These are phyloP conservation scores for Sphaerophoria taeniata DNA, from an alignment of 2,888 invertebrate species.

Conservation along the genomic window DNA sequence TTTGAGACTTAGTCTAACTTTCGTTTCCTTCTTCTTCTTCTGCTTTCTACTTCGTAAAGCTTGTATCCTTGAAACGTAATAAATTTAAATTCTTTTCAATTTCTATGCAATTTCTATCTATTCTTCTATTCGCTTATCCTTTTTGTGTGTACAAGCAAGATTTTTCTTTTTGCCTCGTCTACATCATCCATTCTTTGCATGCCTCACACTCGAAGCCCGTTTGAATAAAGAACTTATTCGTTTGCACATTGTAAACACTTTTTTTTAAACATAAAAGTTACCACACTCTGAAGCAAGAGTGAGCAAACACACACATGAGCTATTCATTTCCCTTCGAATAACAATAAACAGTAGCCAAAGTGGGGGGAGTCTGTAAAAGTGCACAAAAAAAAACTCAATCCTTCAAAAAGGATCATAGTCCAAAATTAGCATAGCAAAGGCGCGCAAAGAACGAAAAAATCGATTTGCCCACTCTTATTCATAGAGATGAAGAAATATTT, in stretches of 20 bases:
- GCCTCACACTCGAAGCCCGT: constrained; percentile 1
- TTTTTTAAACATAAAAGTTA: constrained; percentile 58
- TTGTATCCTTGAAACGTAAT: constrained; percentile 47
- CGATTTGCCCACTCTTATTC: constrained; percentile 55
- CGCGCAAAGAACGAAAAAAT: constrained; percentile 48
- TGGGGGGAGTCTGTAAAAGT: background rate
- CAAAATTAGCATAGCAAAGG: constrained; percentile 73
- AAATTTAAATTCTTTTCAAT: constrained; percentile 70
- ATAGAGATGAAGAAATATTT: constrained; percentile 49
- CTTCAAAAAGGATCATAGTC: constrained; percentile 60
- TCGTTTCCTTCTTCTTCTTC: constrained; percentile 3
- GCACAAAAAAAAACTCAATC: constrained; percentile 24
- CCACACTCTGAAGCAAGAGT: constrained; percentile 54
- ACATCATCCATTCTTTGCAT: constrained; percentile 36
- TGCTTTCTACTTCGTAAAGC: background rate
- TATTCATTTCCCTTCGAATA: constrained; percentile 59
- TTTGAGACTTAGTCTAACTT: constrained; percentile 20
- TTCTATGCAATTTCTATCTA: constrained; percentile 34
- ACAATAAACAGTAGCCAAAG: constrained; percentile 51
- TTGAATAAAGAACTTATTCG: constrained; percentile 60
- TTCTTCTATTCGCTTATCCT: constrained; percentile 31
- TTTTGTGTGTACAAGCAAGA: constrained; percentile 24
- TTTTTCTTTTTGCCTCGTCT: constrained; percentile 2
- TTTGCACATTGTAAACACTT: constrained; percentile 71
- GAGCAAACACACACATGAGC: constrained; percentile 52